phyloP scores from a whole-genome alignment of 2,797 vertebrate genomes.

The Limosa lapponica region DNA sequence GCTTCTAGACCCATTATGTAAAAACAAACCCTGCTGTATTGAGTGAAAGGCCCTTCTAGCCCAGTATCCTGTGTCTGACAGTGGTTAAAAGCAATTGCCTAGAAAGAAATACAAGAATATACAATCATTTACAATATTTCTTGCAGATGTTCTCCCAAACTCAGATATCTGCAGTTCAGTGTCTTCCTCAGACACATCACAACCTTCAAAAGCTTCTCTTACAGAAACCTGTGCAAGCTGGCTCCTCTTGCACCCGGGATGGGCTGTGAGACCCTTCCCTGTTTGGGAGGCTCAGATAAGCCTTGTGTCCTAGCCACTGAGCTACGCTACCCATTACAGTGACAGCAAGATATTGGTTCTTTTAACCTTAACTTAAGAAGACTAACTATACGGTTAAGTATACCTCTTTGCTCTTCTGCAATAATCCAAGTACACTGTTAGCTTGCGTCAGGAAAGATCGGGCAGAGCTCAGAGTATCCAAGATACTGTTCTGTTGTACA shows the following conservation, averaged over 20 bases:
- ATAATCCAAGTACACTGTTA: conserved; percentile 72
- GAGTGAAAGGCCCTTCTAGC: background rate
- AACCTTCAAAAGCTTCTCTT: background rate
- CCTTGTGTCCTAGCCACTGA: background rate
- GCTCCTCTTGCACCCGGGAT: background rate
- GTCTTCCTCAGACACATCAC: background rate
- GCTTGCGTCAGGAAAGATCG: conserved; percentile 82
- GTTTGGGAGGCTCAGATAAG: background rate
- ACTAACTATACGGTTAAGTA: conserved; percentile 69
- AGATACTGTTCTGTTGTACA: conserved; percentile 78
- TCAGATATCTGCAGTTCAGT: background rate
- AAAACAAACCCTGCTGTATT: background rate
- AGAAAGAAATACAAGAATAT: background rate
- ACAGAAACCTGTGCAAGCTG: background rate
- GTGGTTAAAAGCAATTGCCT: background rate
- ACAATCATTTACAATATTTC: background rate
- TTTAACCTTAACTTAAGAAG: background rate
- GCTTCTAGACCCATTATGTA: background rate
- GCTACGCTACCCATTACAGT: background rate
- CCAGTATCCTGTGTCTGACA: background rate
- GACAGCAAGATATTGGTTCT: background rate
- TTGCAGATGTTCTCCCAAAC: background rate
- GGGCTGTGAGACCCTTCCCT: background rate
- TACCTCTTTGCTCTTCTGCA: conserved; percentile 89
- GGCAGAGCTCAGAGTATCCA: conserved; percentile 78